These are phyloP conservation scores for Megamerina dolium DNA, from an alignment of 2,888 invertebrate genomes.

Conservation along the genomic window DNA sequence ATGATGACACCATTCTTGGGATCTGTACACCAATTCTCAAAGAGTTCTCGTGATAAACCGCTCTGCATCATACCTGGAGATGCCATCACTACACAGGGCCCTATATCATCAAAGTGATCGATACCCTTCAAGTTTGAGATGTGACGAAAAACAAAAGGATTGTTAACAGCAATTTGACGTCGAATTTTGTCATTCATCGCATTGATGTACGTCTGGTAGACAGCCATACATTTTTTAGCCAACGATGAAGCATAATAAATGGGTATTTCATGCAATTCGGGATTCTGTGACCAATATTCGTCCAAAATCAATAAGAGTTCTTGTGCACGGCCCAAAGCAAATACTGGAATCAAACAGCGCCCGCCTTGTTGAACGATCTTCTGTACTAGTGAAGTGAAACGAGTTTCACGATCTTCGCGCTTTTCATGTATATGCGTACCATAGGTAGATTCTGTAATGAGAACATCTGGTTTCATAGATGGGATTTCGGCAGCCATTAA, in stretches of 20 bases:
- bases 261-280: conserved; percentile 86
- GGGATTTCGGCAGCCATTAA: conserved; percentile 99
- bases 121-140: conserved; percentile 91
- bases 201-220: conserved; percentile 98
- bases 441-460: conserved; percentile 98
- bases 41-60: conserved; percentile 91
- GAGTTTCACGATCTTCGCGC: conserved; percentile 88
- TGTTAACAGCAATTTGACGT: conserved; percentile 93
- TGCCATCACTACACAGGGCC: conserved; percentile 99
- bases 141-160: conserved; percentile 97
- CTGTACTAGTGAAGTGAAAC: conserved; percentile 89
- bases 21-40: conserved; percentile 99
- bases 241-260: conserved; percentile 99
- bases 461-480: conserved; percentile 88
- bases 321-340: conserved; percentile 96
- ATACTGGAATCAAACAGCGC: conserved; percentile 95
- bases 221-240: conserved; percentile 99
- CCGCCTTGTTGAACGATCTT: conserved; percentile 97
- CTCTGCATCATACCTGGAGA: conserved; percentile 99
- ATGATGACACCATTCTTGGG: conserved; percentile 97
- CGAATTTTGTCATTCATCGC: conserved; percentile 99
- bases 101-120: conserved; percentile 99
- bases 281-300: conserved; percentile 92
- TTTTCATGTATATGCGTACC: conserved; percentile 99
- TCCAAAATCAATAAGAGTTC: conserved; percentile 91